Conservation (phyloP, 2,888 invertebrate species). For the Selenia dentaria region DNA sequence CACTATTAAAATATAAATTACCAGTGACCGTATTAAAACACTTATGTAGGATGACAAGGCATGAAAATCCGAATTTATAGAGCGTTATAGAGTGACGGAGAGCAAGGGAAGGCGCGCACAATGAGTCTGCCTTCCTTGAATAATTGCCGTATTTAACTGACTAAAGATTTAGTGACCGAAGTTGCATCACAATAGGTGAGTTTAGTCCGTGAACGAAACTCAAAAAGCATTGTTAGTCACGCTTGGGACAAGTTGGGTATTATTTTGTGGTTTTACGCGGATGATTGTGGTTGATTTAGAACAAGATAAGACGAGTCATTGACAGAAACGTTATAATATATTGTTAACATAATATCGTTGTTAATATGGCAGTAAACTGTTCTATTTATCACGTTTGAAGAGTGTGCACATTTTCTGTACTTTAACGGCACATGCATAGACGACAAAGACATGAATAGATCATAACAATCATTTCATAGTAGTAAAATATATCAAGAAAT, state of each 20-base stretch:
- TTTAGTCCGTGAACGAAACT: conserved; percentile 64
- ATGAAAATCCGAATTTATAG: conserved; percentile 76
- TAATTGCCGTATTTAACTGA: conserved; percentile 77
- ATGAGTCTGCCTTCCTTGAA: conserved; percentile 71
- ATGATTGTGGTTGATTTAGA: conserved; percentile 14
- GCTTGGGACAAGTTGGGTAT: conserved; percentile 20
- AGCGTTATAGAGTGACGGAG: conserved; percentile 52
- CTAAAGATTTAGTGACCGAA: conserved; percentile 58
- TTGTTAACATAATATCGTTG: no score
- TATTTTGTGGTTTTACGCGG: conserved; percentile 31
- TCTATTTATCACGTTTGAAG: no score
- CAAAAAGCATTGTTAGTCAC: conserved; percentile 57
- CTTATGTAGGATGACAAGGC: conserved; percentile 73
- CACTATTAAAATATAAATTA: conserved; percentile 58
- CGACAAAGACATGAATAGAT: no score
- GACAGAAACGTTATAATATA: no score
- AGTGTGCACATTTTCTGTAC: no score
- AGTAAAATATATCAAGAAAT: no score
- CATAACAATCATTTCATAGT: no score
- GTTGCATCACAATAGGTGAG: conserved; percentile 61
- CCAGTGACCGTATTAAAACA: conserved; percentile 63
- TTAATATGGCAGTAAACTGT: no score
- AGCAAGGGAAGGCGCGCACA: conserved; percentile 58
- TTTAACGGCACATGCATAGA: no score
- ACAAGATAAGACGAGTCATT: conserved; percentile 5